Base-by-base conservation (phyloP, 2,888 invertebrate species). In the Ellobium chinense region DNA sequence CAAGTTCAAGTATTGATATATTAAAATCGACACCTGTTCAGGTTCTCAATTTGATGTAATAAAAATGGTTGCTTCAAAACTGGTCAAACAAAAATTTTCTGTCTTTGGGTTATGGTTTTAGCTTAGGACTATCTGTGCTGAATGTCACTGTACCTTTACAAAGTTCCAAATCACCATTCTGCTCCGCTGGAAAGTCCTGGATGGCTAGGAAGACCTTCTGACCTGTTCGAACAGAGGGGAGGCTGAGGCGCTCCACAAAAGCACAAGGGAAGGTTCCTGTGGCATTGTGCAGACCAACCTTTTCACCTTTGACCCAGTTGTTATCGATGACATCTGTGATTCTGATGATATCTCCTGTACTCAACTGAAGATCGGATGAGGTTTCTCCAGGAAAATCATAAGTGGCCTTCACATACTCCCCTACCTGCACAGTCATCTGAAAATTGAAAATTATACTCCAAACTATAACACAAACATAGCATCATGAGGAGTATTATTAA, bases 241-340 rank as follows among this genome's bases (percentile, higher is more conserved):
- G 60, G 1, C 58, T 65, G 0, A 92, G 66, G 18, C 80, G 84
- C 76, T 89, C 88, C 58, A 92, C 91, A 88, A 90, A 92, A 69
- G 86, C 89, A 21, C 84, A 60, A 0, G 92, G 92, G 79, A 92
- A 92, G 81, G 85, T 91, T 14, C 92, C 92, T 27, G 21, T 56
- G 31, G n/a, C 27, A 24, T 36, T 72, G 66, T 88, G 86, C 14
- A 72, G 63, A 24, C 86, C 85, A 46, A 84, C 82, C 12, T 84
- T 83, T 9, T 74, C 76, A 12, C 92, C 92, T 70, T 81, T 83
- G 29, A 90, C 85, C 92, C 92, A 92, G 85, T 91, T 90, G 31
- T 87, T 87, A 83, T 92, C 91, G 2, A 91, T 81, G 12, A 84
- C 84, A 24, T 84, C 81, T 34, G 87, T 87, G 31, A 92, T 88